Conservation (phyloP, 2,797 vertebrate genomes). For the Caiman crocodilus region DNA sequence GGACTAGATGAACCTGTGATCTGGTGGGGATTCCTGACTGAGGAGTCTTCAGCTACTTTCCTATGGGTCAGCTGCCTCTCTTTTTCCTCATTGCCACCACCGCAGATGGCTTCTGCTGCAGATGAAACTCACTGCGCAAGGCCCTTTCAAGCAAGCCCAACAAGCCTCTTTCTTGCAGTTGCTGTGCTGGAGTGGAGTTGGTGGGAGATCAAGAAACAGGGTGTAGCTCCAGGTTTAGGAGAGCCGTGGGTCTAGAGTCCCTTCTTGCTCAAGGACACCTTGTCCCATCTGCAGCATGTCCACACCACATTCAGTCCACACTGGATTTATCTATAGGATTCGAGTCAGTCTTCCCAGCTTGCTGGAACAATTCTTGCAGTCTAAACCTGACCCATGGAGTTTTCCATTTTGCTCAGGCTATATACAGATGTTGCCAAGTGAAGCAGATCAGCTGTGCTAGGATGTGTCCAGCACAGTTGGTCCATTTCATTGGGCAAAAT, state of each 20-base stretch:
- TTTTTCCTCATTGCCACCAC: neutral
- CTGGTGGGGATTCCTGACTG: neutral
- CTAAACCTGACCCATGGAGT: neutral
- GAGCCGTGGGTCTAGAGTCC: neutral
- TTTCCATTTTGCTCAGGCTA: neutral
- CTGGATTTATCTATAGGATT: neutral
- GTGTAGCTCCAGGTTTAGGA: neutral
- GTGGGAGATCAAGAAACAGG: neutral
- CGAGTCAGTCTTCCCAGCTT: neutral
- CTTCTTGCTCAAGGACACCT: neutral
- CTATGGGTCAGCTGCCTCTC: neutral
- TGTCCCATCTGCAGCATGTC: too few relatives aligned
- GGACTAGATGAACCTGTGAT: neutral
- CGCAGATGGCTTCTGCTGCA: too few relatives aligned
- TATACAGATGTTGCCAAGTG: too few relatives aligned
- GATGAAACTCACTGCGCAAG: neutral
- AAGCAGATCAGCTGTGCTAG: too few relatives aligned
- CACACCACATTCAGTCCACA: too few relatives aligned
- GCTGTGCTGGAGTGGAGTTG: neutral
- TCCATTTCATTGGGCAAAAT: too few relatives aligned
- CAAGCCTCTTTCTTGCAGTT: neutral
- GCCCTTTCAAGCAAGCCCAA: neutral
- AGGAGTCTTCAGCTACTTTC: neutral
- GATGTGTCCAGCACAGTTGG: too few relatives aligned
- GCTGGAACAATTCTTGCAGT: accelerated